Base-by-base conservation (phyloP, 2,113 vertebrate species). In the Cyanoramphus novaezelandiae region DNA sequence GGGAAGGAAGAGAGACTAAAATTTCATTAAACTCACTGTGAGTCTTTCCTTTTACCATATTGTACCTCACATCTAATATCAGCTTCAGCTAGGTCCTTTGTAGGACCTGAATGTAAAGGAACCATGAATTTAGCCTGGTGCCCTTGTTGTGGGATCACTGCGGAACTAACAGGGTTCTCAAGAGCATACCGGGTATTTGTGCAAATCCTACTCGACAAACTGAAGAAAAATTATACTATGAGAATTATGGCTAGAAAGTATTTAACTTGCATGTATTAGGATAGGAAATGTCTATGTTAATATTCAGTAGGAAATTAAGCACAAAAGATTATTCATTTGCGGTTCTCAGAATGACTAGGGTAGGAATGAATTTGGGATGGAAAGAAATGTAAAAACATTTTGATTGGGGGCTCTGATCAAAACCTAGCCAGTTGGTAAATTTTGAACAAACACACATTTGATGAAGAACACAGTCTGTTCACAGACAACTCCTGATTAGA, bases 401-500 rank as follows among this genome's bases (percentile, higher is more conserved):
- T 95, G 28, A 17, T 46, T 91, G 8, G 21, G 53, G 20, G 94
- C 83, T 91, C 52, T 68, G 57, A 79, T 82, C 70, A 87, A 72
- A n/a, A 92, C 33, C 35, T 93, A 93, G 44, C 69, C 95, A 96
- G 93, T 65, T 92, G 92, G 86, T 84, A 95, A 96, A 91, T 96
- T 95, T 69, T 96, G 77, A 92, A 82, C 88, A 96, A 90, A 88
- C 63, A 91, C 6, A 52, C 44, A 82, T 79, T 72, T 84, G 33
- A 72, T 57, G 84, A 95, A 94, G 86, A 94, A 72, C 90, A 94
- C 74, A 87, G 37, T 92, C 88, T 97, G 91, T 89, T 96, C 92
- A 82, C 31, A 65, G 25, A 93, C 27, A 13, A 94, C 31, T 95
- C 69, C 41, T 84, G 72, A 82, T 82, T 75, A 82, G 65, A 80